Percentiles rank a stretch among this genome's conserved stretches.
Conservation (phyloP, 2,113 vertebrate species). For the Amia ocellicauda region DNA sequence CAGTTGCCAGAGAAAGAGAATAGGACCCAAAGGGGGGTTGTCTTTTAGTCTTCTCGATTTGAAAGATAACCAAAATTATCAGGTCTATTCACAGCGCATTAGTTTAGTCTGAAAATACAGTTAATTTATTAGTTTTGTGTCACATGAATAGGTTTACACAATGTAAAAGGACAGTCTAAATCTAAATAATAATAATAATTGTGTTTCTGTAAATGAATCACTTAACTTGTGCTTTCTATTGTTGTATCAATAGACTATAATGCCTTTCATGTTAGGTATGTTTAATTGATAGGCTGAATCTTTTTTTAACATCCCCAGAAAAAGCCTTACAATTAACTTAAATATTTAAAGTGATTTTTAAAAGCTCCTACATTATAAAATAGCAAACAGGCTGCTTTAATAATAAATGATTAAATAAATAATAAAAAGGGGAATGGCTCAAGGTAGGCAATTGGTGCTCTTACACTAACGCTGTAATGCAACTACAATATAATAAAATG, state of each 20-base stretch:
- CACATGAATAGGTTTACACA: constrained; percentile 28
- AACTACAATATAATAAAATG: neutral
- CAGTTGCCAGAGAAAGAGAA: too few species aligned
- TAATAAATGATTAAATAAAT: constrained; percentile 4
- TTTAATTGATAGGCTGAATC: neutral
- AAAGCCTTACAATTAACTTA: neutral
- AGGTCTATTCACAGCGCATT: too few species aligned
- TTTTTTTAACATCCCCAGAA: neutral
- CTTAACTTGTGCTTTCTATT: neutral
- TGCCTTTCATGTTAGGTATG: neutral
- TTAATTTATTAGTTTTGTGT: too few species aligned
- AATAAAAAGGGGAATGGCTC: neutral
- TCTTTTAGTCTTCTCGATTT: too few species aligned
- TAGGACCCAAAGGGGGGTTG: too few species aligned
- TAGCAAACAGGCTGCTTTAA: neutral
- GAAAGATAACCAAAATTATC: too few species aligned
- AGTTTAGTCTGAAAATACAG: too few species aligned
- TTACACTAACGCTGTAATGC: neutral
- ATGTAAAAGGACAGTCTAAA: constrained; percentile 16
- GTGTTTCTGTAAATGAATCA: constrained; percentile 2
- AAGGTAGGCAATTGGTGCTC: too few species aligned
- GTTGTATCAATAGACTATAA: neutral
- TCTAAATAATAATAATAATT: neutral
- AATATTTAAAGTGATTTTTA: constrained; percentile 2
- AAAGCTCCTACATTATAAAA: neutral